Conservation (phyloP, 1,140 invertebrate species). For the Drosophila parabipectinata region DNA sequence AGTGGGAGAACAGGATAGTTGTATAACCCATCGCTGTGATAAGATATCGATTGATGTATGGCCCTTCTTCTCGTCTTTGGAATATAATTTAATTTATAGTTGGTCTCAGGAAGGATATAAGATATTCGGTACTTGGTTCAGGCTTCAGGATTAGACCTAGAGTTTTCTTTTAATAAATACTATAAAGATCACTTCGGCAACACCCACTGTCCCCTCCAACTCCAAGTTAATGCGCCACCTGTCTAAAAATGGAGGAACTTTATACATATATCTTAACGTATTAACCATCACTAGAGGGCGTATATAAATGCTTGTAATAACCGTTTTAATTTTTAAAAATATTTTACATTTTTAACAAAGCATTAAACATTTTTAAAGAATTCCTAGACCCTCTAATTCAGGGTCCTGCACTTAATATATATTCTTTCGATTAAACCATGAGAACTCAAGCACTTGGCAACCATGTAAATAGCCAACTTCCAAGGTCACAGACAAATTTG, state of each 20-base stretch:
- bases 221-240: background rate
- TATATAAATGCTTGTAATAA: background rate
- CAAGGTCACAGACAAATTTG: conserved; percentile 14
- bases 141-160: too few species aligned
- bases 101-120: background rate
- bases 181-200: background rate
- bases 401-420: too few species aligned
- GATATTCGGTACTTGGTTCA: background rate
- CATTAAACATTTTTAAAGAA: too few species aligned
- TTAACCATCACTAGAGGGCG: background rate
- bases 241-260: background rate
- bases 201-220: background rate
- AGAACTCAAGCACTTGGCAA: background rate
- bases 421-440: background rate
- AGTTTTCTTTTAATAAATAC: too few species aligned
- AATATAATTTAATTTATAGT: conserved; percentile 16
- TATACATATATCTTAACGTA: background rate
- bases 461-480: background rate
- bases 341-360: too few species aligned
- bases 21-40: conserved; percentile 25
- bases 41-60: conserved; percentile 25
- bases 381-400: too few species aligned
- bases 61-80: background rate
- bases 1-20: conserved; percentile 24
- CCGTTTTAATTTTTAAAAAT: background rate